phyloP scores from a whole-genome alignment of 2,113 vertebrate species.

The Anthoscopus minutus region DNA sequence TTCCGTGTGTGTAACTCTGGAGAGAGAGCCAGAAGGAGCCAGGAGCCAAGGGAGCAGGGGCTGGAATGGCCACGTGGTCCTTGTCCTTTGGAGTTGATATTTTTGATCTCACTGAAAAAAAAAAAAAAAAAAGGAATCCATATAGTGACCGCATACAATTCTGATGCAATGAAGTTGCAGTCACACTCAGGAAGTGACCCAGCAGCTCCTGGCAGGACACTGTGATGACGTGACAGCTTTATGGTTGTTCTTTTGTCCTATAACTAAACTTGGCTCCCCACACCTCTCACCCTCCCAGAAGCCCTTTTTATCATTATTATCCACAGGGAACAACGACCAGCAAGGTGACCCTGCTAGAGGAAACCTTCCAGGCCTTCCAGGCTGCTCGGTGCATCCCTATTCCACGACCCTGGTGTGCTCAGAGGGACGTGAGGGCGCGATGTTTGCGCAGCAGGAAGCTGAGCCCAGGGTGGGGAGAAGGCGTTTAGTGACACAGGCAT shows the following conservation, averaged over 20 bases:
- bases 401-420: rapidly evolving
- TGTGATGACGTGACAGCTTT: background rate
- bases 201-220: background rate
- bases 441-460: background rate
- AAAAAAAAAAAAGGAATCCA: background rate
- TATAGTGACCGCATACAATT: background rate
- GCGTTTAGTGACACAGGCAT: background rate
- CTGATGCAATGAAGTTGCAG: background rate
- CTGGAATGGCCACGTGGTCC: background rate
- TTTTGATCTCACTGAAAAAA: background rate
- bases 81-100: background rate
- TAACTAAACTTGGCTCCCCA: background rate
- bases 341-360: background rate
- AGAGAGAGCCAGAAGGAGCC: background rate
- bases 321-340: background rate
- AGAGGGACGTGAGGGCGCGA: background rate
- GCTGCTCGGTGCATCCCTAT: background rate
- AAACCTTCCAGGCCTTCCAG: background rate
- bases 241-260: background rate
- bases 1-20: background rate
- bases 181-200: background rate
- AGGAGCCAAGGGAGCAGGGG: background rate
- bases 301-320: background rate
- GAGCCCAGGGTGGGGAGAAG: constrained; percentile 2
- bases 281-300: background rate